phyloP scores from a whole-genome alignment of 2,113 vertebrate species.

The Damaliscus lunatus region DNA sequence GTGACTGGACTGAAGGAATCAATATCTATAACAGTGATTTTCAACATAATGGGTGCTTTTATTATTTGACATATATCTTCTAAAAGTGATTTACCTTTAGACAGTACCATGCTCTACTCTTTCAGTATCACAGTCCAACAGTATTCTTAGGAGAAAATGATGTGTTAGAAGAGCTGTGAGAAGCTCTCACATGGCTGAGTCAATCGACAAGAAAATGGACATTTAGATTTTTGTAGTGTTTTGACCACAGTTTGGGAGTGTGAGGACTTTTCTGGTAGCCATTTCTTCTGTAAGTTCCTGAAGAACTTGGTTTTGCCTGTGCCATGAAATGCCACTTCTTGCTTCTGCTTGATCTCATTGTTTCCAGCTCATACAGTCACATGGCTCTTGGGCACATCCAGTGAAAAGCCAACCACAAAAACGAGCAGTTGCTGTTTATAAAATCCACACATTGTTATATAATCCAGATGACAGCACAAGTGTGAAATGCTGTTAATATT shows the following conservation, averaged over 20 bases:
- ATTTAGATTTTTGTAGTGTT: constrained; percentile 26
- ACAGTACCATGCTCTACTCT: not conserved
- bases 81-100: constrained; percentile 17
- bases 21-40: not conserved
- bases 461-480: constrained; percentile 80
- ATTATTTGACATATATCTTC: not conserved
- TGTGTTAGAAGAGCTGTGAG: not conserved
- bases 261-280: constrained; percentile 8
- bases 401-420: constrained; percentile 79
- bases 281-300: constrained; percentile 50
- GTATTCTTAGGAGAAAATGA: not conserved
- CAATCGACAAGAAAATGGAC: constrained; percentile 58
- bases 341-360: constrained; percentile 70
- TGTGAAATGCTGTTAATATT: constrained; percentile 79
- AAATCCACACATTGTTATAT: constrained; percentile 80
- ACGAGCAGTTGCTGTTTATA: constrained; percentile 81
- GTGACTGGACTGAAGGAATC: not conserved
- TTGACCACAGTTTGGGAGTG: not conserved
- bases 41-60: not conserved
- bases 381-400: constrained; percentile 74
- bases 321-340: constrained; percentile 56
- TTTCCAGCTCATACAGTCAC: constrained; percentile 75
- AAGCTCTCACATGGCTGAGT: constrained; percentile 58
- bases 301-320: constrained; percentile 31
- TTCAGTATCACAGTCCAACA: not conserved